Evolutionary conservation across 2,888 invertebrate genomes (phyloP), one percentile per base, ranked within the genome.

Genomic region (Chironomus riparius): DNA sequence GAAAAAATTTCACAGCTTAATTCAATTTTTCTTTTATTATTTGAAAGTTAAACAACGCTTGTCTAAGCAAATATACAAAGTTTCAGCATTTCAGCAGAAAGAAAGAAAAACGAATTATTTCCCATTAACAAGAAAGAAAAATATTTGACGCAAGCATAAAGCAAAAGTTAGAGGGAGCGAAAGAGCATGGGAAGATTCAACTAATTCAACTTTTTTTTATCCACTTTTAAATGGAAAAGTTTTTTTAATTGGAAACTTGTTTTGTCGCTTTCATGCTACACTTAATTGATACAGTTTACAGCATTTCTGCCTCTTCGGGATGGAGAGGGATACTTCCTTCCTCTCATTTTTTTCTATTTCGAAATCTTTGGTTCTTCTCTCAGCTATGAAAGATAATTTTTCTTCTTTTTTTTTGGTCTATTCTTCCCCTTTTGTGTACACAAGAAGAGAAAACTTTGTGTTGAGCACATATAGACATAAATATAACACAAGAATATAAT

Each of bases 241-340:
- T 77, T 74, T 72, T 76, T 69, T 78, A 76, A 68, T 77, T 48
- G 38, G 47, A 76, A 56, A 24, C 47, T 62, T 76, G 61, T 75
- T 76, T 77, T 62, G 13, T 75, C 68, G 18, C 48, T 73, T 70
- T 56, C 56, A 56, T 56, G 56, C 56, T 47, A 68, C 47, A 69
- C 47, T 69, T 47, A 28, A 28, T 70, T 22, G 71, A 70, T 22
- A 47, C 48, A 22, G 48, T 47, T 77, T 78, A 78, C 75, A 56
- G 56, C 56, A 56, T 56, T 56, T 56, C 15, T 18, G n/a, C 15
- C 56, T 56, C 18, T 18, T 18, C 7, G n/a, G 56, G 15, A 15
- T 56, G 56, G 7, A 56, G n/a, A 15, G 56, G 56, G 6, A 18
- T 56, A 18, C 56, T 56, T 56, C 56, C 56, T 56, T 56, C 56